Conservation (phyloP, 2,888 invertebrate species). For the Strigamia transsilvanica region DNA sequence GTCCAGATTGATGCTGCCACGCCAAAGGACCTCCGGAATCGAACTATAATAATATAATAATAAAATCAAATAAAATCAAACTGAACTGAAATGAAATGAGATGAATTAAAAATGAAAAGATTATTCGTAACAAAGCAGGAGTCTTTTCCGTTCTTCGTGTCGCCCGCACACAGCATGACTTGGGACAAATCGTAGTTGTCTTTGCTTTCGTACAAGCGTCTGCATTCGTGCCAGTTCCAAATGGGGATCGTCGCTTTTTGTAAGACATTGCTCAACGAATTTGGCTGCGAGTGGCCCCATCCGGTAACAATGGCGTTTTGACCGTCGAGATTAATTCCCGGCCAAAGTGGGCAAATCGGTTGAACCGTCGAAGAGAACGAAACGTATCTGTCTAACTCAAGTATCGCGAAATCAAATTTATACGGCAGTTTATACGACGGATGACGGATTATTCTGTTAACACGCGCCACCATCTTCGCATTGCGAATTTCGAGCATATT, state of each 20-base stretch:
- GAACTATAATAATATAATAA: neutral
- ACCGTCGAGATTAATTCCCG: neutral
- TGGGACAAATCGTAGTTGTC: neutral
- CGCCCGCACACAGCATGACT: conserved; percentile 1
- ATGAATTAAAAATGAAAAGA: neutral
- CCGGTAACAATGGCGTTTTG: neutral
- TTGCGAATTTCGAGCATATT: neutral
- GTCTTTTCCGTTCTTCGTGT: neutral
- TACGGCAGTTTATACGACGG: neutral
- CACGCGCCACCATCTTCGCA: neutral
- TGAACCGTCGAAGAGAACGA: neutral
- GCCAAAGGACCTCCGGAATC: conserved; percentile 48
- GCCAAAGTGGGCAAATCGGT: neutral
- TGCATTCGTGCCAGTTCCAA: neutral
- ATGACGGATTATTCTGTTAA: neutral
- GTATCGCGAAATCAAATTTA: conserved; percentile 23
- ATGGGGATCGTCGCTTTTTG: neutral
- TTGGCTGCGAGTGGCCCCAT: neutral
- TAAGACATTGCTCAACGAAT: neutral
- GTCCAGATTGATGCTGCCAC: neutral
- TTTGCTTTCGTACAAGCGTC: neutral
- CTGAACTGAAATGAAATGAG: neutral
- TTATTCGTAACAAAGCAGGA: neutral
- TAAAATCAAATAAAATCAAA: neutral
- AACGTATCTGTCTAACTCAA: neutral